Percentiles rank a stretch among this genome's conserved stretches.
phyloP scores from a whole-genome alignment of 2,888 invertebrate genomes.

The Lasioglossum vierecki region DNA sequence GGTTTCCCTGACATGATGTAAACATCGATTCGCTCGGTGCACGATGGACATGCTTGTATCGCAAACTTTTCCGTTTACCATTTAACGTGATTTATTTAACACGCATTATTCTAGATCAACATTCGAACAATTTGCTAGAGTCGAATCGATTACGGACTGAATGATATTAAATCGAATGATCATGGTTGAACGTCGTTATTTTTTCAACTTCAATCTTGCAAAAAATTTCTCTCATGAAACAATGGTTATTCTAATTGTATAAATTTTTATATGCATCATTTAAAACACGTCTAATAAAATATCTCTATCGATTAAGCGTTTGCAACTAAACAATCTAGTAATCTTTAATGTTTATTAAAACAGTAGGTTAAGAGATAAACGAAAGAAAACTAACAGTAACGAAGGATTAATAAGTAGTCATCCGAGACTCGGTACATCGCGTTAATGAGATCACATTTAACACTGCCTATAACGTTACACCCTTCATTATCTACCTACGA shows the following conservation, averaged over 20 bases:
- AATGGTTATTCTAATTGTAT: background rate
- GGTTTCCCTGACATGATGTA: conserved; percentile 53
- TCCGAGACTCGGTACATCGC: background rate
- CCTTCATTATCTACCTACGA: conserved; percentile 6
- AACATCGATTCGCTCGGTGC: conserved; percentile 43
- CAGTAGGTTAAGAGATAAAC: background rate
- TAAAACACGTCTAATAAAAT: background rate
- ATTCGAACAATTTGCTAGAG: background rate
- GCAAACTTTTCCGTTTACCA: conserved; percentile 12
- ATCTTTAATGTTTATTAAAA: background rate
- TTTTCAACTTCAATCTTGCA: too few relatives aligned
- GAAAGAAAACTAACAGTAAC: background rate
- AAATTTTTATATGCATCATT: background rate
- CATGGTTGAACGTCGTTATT: background rate
- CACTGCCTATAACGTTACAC: conserved; percentile 17
- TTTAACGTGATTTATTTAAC: conserved; percentile 43
- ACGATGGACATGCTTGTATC: conserved; percentile 13
- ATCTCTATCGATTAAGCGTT: background rate
- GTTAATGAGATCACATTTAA: conserved; percentile 13
- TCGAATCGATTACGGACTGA: background rate
- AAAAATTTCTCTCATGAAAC: background rate
- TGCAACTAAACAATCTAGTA: background rate
- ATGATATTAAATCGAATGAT: background rate
- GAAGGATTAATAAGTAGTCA: conserved; percentile 8
- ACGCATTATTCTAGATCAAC: conserved; percentile 19